These are phyloP conservation scores for Haliaeetus leucogaster DNA, from an alignment of 2,113 vertebrate species.

Conservation along the genomic window DNA sequence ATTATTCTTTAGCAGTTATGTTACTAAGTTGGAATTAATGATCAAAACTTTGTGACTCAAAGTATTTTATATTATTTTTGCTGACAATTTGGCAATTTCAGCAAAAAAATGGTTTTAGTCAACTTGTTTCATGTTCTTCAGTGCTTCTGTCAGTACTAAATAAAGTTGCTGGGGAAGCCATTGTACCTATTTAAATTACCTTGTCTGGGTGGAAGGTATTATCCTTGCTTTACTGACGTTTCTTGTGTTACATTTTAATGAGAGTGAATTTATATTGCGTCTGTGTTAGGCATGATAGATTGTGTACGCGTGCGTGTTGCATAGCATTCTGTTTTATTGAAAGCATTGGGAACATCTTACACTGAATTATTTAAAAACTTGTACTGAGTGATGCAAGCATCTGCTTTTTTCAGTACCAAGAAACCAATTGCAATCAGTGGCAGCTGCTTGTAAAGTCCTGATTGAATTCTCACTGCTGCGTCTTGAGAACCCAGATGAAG, in stretches of 20 bases:
- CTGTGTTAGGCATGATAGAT: background rate
- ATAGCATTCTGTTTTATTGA: background rate
- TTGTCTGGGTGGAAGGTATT: background rate
- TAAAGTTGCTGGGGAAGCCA: background rate
- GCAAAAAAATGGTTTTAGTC: background rate
- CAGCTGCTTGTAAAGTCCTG: constrained; percentile 95
- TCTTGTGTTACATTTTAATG: background rate
- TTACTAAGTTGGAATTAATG: background rate
- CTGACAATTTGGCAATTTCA: background rate
- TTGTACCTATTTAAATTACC: background rate
- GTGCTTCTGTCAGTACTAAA: background rate
- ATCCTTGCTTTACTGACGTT: background rate
- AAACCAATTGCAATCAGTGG: constrained; percentile 93
- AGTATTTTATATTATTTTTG: background rate
- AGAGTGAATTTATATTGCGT: background rate
- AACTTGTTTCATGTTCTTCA: background rate
- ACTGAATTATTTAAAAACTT: background rate
- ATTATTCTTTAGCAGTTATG: background rate
- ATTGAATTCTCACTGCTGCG: constrained; percentile 96
- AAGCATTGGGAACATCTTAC: background rate
- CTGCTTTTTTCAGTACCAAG: constrained; percentile 84
- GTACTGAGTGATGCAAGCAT: background rate
- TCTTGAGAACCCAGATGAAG: constrained; percentile 96
- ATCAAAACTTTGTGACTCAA: background rate
- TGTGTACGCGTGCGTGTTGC: background rate